Evolutionary conservation across 1,140 invertebrate species (phyloP).

Genomic region (Lerema accius): DNA sequence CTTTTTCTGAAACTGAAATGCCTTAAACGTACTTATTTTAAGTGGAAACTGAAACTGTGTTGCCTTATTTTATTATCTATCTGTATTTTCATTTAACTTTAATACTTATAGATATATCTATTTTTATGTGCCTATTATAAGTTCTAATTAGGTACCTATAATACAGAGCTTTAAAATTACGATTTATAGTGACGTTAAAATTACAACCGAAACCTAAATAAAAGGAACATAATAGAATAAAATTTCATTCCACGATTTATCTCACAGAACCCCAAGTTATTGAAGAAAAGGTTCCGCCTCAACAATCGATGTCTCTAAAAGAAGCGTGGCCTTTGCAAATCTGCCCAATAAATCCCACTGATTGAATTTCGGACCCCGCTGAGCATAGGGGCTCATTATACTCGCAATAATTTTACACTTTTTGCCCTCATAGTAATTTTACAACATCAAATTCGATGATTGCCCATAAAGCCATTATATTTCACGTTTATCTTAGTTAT

Average conservation of each 20-base stretch:
- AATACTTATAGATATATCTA: too few species aligned
- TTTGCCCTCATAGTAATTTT: slow-evolving; percentile 33
- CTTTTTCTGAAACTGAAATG: too few species aligned
- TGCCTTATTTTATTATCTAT: too few species aligned
- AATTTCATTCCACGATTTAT: background rate
- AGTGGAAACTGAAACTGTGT: too few species aligned
- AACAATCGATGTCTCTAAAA: slow-evolving; percentile 70
- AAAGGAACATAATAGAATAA: background rate
- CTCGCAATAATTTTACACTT: slow-evolving; percentile 61
- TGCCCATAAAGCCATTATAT: background rate
- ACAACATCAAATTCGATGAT: slow-evolving; percentile 1
- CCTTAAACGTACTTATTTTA: too few species aligned
- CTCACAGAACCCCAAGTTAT: slow-evolving; percentile 27
- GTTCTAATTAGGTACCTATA: too few species aligned
- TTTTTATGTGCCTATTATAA: too few species aligned
- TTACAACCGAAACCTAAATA: too few species aligned
- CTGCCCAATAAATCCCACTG: slow-evolving; percentile 80
- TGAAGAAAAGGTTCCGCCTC: slow-evolving; percentile 47
- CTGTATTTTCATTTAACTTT: too few species aligned
- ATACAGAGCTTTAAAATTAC: too few species aligned
- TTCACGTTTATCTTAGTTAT: too few species aligned
- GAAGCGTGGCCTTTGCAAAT: slow-evolving; percentile 76
- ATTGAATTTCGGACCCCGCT: slow-evolving; percentile 80
- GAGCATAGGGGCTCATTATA: slow-evolving; percentile 80
- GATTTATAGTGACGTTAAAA: too few species aligned